These are phyloP conservation scores for Yponomeuta plumbellus DNA, from an alignment of 2,888 invertebrate genomes.

Conservation along the genomic window DNA sequence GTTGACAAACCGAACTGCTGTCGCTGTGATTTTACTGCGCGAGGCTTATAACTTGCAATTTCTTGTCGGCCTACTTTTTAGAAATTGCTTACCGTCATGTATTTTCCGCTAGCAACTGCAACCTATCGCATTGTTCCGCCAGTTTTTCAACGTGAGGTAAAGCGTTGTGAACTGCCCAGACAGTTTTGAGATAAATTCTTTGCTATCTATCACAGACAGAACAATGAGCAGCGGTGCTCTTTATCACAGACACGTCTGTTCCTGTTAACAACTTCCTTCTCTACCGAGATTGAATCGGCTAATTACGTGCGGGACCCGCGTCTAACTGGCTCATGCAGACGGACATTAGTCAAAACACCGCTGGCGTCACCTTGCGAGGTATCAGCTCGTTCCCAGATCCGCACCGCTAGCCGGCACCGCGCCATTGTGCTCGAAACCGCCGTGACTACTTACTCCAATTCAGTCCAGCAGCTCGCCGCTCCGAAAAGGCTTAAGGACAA, in stretches of 20 bases:
- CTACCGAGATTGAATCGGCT: neutral
- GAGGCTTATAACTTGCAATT: conserved; percentile 11
- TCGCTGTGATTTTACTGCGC: conserved; percentile 50
- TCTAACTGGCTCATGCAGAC: neutral
- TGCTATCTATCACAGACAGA: neutral
- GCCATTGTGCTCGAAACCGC: conserved; percentile 72
- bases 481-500: conserved; percentile 52
- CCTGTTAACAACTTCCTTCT: conserved; percentile 3
- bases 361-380: conserved; percentile 65
- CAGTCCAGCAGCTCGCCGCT: conserved; percentile 51
- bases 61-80: conserved; percentile 8
- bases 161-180: neutral
- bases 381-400: conserved; percentile 41
- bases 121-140: neutral
- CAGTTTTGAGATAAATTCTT: neutral
- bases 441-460: conserved; percentile 77
- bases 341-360: conserved; percentile 58
- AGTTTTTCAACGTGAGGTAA: neutral
- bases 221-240: neutral
- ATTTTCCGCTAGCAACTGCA: neutral
- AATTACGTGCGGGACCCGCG: neutral
- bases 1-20: conserved; percentile 51
- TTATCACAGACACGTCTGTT: neutral
- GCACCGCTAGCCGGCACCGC: conserved; percentile 69
- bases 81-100: neutral